phyloP scores from a whole-genome alignment of 2,888 invertebrate genomes.

The Ophioninae sp. region DNA sequence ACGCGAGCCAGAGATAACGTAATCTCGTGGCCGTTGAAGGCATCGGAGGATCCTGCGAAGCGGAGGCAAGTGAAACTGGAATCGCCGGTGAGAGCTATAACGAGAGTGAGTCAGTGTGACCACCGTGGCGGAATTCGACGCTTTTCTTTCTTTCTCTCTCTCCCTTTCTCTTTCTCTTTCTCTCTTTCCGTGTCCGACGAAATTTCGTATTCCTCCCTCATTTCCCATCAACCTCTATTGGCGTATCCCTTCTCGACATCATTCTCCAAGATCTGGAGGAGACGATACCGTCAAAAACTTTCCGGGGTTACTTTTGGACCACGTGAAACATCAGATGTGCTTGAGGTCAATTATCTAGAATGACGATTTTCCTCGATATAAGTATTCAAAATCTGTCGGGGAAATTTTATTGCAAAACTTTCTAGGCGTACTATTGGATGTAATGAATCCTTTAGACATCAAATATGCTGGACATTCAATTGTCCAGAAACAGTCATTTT shows the following conservation, averaged over 20 bases:
- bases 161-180: constrained; percentile 7
- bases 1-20: constrained; percentile 75
- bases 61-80: constrained; percentile 69
- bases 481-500: no score
- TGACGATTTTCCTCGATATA: no score
- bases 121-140: constrained; percentile 51
- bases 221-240: background rate
- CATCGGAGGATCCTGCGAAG: constrained; percentile 47
- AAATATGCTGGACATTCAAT: no score
- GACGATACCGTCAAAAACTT: no score
- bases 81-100: constrained; percentile 48
- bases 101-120: constrained; percentile 58
- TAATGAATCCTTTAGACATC: no score
- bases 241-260: background rate
- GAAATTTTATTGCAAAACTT: no score
- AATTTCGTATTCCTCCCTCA: background rate
- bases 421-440: no score
- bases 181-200: background rate
- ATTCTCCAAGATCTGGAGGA: background rate
- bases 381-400: no score
- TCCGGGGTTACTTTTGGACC: no score
- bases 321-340: no score
- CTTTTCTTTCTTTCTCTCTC: constrained; percentile 29
- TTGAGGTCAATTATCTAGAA: no score
- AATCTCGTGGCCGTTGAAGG: constrained; percentile 69